Conservation (phyloP, 2,113 vertebrate species). For the Pica pica region DNA sequence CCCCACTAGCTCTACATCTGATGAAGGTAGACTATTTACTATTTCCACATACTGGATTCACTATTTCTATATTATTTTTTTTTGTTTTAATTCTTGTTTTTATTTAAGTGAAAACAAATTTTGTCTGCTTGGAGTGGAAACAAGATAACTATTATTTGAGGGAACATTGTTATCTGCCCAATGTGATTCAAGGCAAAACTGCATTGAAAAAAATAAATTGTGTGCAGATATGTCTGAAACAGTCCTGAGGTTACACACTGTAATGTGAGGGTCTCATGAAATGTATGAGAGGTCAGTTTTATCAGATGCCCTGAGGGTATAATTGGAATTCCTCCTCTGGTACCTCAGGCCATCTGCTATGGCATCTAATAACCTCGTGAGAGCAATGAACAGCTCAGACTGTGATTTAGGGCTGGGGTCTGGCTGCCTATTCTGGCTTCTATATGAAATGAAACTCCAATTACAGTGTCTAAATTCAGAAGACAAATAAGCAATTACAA, state of each 20-base stretch:
- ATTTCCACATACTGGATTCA: background rate
- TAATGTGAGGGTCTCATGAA: background rate
- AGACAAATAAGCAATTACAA: constrained; percentile 26
- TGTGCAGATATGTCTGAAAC: background rate
- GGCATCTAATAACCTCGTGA: constrained; percentile 29
- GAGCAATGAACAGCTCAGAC: constrained; percentile 13
- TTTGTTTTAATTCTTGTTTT: background rate
- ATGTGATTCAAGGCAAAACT: background rate
- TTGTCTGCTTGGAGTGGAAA: background rate
- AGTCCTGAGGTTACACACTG: background rate
- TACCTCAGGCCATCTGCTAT: constrained; percentile 40
- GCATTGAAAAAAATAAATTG: background rate
- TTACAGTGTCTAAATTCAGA: constrained; percentile 34
- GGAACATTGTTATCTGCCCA: background rate
- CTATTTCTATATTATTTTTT: background rate
- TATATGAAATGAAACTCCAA: constrained; percentile 11
- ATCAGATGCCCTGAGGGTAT: background rate
- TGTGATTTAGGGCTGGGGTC: constrained; percentile 16
- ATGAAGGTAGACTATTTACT: background rate
- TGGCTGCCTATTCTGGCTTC: constrained; percentile 21
- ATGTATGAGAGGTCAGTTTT: constrained; percentile 6
- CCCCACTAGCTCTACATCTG: background rate
- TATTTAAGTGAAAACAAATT: background rate
- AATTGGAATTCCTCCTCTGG: background rate
- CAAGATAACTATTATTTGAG: background rate